Evolutionary conservation across 2,888 invertebrate species (phyloP).

Genomic region (Cryptus armator): DNA sequence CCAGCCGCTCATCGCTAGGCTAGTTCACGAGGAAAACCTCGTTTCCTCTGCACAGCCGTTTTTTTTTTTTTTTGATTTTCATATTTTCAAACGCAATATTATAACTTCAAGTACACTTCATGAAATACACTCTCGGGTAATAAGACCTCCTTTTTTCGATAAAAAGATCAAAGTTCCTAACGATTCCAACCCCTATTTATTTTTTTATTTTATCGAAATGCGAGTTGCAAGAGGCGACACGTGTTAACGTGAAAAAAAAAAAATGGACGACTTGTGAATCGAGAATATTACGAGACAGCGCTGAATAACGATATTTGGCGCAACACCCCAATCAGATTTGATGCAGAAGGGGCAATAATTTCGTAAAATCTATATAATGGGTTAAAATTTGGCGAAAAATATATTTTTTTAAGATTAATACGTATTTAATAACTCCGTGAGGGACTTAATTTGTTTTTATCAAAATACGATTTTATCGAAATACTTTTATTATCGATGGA

Average conservation of each 20-base stretch:
- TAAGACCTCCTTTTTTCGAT: slow-evolving; percentile 20
- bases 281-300: neutral
- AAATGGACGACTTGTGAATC: neutral
- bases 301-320: neutral
- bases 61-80: slow-evolving; percentile 48
- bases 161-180: slow-evolving; percentile 32
- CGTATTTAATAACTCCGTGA: too few relatives aligned
- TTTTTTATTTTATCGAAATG: neutral
- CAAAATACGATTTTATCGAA: neutral
- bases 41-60: slow-evolving; percentile 43
- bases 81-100: slow-evolving; percentile 52
- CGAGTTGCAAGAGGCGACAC: neutral
- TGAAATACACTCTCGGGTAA: slow-evolving; percentile 9
- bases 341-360: neutral
- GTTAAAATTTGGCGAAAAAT: too few relatives aligned
- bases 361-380: neutral
- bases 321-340: neutral
- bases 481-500: neutral
- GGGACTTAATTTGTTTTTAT: too few relatives aligned
- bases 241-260: neutral
- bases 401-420: too few relatives aligned
- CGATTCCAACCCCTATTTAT: neutral
- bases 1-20: slow-evolving; percentile 63
- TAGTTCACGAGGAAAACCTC: slow-evolving; percentile 62
- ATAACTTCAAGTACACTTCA: slow-evolving; percentile 34